phyloP scores from a whole-genome alignment of 2,797 vertebrate genomes.

The Melopsittacus undulatus region DNA sequence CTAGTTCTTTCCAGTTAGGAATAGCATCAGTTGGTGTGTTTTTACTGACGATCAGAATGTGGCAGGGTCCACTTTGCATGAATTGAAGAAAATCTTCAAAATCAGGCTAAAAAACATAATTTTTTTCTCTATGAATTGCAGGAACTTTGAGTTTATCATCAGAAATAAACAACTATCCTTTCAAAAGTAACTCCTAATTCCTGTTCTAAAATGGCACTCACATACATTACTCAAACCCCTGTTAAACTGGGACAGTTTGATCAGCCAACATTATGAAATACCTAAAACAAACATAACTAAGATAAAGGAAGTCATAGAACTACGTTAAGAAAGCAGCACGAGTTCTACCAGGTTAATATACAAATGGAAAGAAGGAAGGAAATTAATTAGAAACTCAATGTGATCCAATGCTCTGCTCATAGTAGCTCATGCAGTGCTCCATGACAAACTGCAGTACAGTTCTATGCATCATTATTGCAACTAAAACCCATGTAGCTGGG shows the following conservation, averaged over 20 bases:
- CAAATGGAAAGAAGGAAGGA: not conserved
- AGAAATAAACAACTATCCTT: not conserved
- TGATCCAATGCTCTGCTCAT: not conserved
- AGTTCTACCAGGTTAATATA: not conserved
- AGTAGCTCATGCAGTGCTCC: not conserved
- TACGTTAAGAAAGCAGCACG: not conserved
- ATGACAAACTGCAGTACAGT: not conserved
- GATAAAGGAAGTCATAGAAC: not conserved
- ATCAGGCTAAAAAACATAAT: conserved; percentile 68
- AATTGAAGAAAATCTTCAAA: conserved; percentile 75
- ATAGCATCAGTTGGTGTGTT: not conserved
- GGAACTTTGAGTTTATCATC: not conserved
- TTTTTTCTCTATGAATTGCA: not conserved
- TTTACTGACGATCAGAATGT: conserved; percentile 64
- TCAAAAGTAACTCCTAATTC: not conserved
- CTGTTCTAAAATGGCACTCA: not conserved
- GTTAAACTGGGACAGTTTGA: not conserved
- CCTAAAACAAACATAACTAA: not conserved
- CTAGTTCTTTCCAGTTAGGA: conserved; percentile 2
- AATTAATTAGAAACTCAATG: not conserved
- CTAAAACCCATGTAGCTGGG: not conserved
- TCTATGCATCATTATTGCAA: not conserved
- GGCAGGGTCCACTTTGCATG: conserved; percentile 69
- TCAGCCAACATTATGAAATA: not conserved
- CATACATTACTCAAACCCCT: not conserved